Base-by-base conservation (phyloP, 2,797 vertebrate genomes). In the Tenualosa ilisha region DNA sequence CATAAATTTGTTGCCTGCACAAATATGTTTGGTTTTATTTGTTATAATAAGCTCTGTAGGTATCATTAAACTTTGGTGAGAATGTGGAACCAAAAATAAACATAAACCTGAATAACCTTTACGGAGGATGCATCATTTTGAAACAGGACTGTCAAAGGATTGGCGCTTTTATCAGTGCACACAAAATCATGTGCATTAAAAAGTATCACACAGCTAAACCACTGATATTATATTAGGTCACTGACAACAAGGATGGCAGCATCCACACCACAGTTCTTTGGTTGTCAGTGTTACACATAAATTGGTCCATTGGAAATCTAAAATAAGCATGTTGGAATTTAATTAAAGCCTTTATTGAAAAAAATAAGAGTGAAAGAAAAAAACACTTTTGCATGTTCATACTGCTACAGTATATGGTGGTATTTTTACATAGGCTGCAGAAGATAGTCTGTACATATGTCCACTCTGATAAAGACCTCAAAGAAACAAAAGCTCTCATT, bases 401-500 rank as follows among this genome's bases (percentile, higher is more conserved):
- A 17, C 31, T 40, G 68, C 65, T 2, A 20, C 17, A 13, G 40
- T 53, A 53, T 53, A 46, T 46, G 3, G 46, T 68, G 26, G 11
- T 31, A 68, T 75, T 40, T 75, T 40, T 40, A 43, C 1, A 31
- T 75, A 75, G 68, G 68, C 40, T 75, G 37, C 68, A 17, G 68
- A 75, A 75, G 3, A 6, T 86, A 68, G 86, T 84, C 81, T 87
- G 86, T 86, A 86, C 82, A 88, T 89, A 88, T 81, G 24, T 87
- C 54, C 82, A 89, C 90, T 92, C 89, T 81, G 82, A 90, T 89
- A 94, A 89, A 96, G 95, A 92, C 95, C 92, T 92, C 89, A 88
- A 92, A 88, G 87, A 95, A 93, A 94, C 94, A 93, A 95, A 91
- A 90, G 95, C 92, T 91, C 93, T 93, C 91, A 88, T 83, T 92